Evolutionary conservation across 2,113 vertebrate genomes (phyloP).

Genomic region (Rhinogobius similis): DNA sequence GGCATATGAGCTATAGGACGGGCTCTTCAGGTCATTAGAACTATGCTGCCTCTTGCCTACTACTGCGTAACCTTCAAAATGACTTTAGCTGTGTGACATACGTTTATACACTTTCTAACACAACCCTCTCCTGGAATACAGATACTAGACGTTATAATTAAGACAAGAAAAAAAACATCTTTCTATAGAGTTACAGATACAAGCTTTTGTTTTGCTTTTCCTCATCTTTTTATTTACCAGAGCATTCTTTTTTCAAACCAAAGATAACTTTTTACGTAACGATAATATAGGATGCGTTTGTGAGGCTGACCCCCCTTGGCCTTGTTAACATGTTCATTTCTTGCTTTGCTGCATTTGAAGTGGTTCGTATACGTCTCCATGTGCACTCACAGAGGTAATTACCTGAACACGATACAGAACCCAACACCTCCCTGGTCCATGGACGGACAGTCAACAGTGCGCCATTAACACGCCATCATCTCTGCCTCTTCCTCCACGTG

Average conservation of each 20-base stretch:
- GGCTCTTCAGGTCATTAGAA: neutral
- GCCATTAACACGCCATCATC: constrained; percentile 58
- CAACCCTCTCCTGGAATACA: neutral
- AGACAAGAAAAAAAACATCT: too few relatives aligned
- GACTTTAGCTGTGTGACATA: too few relatives aligned
- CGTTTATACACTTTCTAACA: neutral
- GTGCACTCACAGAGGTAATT: constrained; percentile 47
- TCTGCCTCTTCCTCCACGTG: constrained; percentile 13
- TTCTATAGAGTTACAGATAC: neutral
- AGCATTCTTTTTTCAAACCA: neutral
- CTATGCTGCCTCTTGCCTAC: too few relatives aligned
- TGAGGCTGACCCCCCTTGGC: neutral
- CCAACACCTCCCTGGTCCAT: constrained; percentile 49
- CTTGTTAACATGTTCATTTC: neutral
- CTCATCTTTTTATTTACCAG: neutral
- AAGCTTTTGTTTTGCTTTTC: neutral
- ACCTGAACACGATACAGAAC: constrained; percentile 61
- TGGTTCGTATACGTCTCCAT: neutral
- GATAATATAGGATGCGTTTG: neutral
- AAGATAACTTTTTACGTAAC: neutral
- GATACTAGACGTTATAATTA: too few relatives aligned
- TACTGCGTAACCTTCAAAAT: too few relatives aligned
- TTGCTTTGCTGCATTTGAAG: constrained; percentile 7
- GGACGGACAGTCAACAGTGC: constrained; percentile 42
- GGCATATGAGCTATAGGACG: neutral